A percentile compares a stretch with the other conserved stretches of the same genome.
These are phyloP conservation scores for Lucinisca nassula DNA, from an alignment of 2,888 invertebrate genomes.

Conservation along the genomic window DNA sequence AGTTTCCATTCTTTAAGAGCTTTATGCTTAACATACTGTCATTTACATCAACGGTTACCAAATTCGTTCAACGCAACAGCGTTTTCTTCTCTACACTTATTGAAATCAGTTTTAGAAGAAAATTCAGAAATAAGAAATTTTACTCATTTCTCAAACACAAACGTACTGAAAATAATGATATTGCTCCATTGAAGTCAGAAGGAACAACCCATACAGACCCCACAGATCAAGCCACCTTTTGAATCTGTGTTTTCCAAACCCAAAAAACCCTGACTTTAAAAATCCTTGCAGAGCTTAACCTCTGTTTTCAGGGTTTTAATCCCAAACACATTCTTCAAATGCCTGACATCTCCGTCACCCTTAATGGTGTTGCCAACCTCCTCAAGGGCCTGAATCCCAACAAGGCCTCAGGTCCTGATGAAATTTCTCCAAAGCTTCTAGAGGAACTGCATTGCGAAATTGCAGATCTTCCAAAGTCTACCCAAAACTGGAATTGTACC, in stretches of 20 bases:
- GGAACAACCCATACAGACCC: constrained; percentile 11
- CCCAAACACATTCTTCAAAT: neutral
- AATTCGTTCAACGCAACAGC: too few species aligned
- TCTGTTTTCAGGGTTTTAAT: neutral
- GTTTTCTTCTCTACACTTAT: too few species aligned
- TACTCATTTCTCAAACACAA: neutral
- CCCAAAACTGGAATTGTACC: constrained; percentile 35
- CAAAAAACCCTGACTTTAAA: neutral
- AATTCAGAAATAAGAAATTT: neutral
- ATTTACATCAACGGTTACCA: too few species aligned
- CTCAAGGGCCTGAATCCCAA: constrained; percentile 31
- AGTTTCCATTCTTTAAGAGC: too few species aligned
- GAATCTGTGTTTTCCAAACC: neutral
- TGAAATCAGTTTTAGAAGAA: too few species aligned
- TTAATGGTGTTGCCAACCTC: neutral
- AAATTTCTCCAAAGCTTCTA: constrained; percentile 11
- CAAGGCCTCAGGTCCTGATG: constrained; percentile 41
- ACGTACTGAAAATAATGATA: neutral
- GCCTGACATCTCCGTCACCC: neutral
- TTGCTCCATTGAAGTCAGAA: neutral
- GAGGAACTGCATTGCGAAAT: neutral
- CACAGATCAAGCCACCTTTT: neutral
- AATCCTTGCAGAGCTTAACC: neutral
- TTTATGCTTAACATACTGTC: too few species aligned
- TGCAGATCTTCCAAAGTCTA: neutral